phyloP scores from a whole-genome alignment of 2,888 invertebrate genomes.

The Leptinotarsa tumamoca region DNA sequence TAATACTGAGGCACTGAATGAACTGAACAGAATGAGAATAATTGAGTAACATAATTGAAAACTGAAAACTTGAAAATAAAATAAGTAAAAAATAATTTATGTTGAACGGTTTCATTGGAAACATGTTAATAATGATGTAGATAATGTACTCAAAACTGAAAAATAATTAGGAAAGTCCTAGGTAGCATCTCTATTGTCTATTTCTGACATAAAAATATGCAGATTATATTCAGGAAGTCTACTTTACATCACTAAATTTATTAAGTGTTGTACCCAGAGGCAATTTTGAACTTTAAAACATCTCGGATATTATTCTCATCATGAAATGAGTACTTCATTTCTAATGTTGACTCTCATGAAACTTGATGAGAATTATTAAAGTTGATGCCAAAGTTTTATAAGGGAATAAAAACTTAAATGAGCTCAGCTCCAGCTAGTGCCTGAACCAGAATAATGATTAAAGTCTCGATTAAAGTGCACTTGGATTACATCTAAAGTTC shows the following conservation, averaged over 20 bases:
- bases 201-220: no score
- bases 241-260: background rate
- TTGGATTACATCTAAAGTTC: background rate
- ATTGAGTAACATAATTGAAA: no score
- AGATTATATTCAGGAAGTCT: no score
- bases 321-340: constrained; percentile 6
- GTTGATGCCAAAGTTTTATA: constrained; percentile 14
- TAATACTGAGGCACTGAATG: no score
- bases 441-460: constrained; percentile 11
- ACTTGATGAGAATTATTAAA: constrained; percentile 11
- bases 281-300: background rate
- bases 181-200: no score
- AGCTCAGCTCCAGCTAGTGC: background rate
- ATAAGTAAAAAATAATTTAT: no score
- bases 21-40: no score
- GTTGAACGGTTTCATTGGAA: no score
- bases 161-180: no score
- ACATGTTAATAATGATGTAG: no score
- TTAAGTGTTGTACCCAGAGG: background rate
- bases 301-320: background rate
- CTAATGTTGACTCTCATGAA: background rate
- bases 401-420: constrained; percentile 14
- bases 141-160: no score
- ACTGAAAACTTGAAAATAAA: no score
- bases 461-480: constrained; percentile 6